Percentiles rank a stretch among this genome's conserved stretches.
Evolutionary conservation across 2,888 invertebrate genomes (phyloP).

Genomic region (Linnaemya tessellans): DNA sequence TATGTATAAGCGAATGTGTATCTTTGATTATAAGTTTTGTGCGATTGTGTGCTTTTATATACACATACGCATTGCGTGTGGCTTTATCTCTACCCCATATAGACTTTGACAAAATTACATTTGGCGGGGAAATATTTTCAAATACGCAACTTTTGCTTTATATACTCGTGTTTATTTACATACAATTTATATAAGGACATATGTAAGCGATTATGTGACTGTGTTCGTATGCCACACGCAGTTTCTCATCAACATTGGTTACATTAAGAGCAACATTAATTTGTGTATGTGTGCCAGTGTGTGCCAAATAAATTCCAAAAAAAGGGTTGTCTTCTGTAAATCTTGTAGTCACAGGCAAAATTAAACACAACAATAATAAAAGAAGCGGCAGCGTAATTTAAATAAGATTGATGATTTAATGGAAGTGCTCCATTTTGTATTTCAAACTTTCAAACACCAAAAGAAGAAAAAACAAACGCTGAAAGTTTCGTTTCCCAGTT

Average conservation of each 20-base stretch:
- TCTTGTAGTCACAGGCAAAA: conserved; percentile 22
- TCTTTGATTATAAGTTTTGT: not conserved
- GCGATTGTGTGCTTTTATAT: conserved; percentile 26
- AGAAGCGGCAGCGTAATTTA: conserved; percentile 50
- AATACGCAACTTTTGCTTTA: conserved; percentile 54
- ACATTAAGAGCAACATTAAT: not conserved
- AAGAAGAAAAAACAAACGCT: not conserved
- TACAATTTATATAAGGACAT: conserved; percentile 10
- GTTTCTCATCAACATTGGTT: conserved; percentile 67
- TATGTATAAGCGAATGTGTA: conserved; percentile 1
- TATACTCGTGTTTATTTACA: conserved; percentile 44
- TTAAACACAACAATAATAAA: conserved; percentile 3
- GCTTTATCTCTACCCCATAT: conserved; percentile 2
- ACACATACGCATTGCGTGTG: conserved; percentile 65
- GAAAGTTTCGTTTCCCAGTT: conserved; percentile 50
- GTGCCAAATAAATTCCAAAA: conserved; percentile 12
- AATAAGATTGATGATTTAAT: conserved; percentile 67
- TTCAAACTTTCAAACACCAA: conserved; percentile 1
- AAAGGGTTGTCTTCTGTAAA: conserved; percentile 65
- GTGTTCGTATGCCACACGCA: conserved; percentile 49
- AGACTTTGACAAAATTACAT: conserved; percentile 42
- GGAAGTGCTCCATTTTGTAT: conserved; percentile 61
- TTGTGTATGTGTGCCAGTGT: not conserved
- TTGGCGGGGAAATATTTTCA: conserved; percentile 63
- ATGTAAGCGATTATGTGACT: not conserved